Evolutionary conservation across 2,113 vertebrate genomes (phyloP), one percentile per base, ranked within the genome.

Genomic region (Varanus salvator): DNA sequence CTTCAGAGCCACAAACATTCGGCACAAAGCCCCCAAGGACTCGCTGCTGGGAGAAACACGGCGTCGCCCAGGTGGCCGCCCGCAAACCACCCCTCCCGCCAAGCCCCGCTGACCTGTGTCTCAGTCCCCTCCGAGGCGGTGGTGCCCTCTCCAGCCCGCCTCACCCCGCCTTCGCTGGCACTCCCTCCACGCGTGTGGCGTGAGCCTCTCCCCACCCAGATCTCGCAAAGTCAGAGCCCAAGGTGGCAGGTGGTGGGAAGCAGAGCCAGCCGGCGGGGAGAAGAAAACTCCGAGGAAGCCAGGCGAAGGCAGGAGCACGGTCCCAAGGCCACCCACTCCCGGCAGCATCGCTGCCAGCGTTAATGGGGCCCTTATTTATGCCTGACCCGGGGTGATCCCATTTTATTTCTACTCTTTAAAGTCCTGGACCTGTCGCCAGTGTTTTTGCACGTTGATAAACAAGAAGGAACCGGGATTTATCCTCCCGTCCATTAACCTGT

Each of bases 341-440:
- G 15, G n/a, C 48, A 9, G 64, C 85, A 68, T 78, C 80, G 17
- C 29, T 91, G 85, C 90, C 85, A 91, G 44, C 60, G 1, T 87
- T 87, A 91, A 91, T 84, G 86, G 85, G n/a, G 44, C 90, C 48
- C 60, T 91, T 87, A 91, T 87, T 87, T 91, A 91, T 84, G 80
- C 34, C 80, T 87, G 90, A 87, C 86, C 80, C 74, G 3, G 7
- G 17, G 60, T 71, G 85, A 91, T 78, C 85, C 85, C 60, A 87
- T 91, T 91, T 69, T 87, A 69, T 87, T 91, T 48, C 88, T 27
- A n/a, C 80, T 71, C 74, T 48, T 69, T 48, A 54, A 84, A 78
- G 80, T 21, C 60, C 85, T 77, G 60, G 74, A 91, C 80, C 74
- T 84, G 85, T 87, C 80, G 34, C 72, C 81, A 27, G 64, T 74